These are phyloP conservation scores for Tenthredo scrophulariae DNA, from an alignment of 2,888 invertebrate genomes.

Conservation along the genomic window DNA sequence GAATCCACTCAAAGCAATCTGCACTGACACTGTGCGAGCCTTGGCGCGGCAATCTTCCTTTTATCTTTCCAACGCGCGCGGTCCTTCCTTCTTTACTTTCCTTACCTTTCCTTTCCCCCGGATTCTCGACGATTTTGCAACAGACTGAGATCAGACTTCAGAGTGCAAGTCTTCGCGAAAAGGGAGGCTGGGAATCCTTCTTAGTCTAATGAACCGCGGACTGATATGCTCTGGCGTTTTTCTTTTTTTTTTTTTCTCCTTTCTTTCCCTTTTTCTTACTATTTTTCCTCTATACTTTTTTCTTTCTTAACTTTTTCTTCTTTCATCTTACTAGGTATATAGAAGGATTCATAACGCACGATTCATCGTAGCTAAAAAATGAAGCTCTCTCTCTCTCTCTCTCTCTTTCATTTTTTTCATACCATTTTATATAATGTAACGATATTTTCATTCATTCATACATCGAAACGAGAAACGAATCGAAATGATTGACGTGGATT, in stretches of 20 bases:
- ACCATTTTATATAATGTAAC: neutral
- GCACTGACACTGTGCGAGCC: conserved; percentile 40
- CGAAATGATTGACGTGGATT: neutral
- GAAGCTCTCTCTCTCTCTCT: too few relatives aligned
- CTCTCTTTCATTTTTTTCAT: neutral
- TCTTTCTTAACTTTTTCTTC: neutral
- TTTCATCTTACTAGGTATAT: neutral
- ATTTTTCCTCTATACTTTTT: neutral
- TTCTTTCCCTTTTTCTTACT: conserved; percentile 40
- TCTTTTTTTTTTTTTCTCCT: conserved; percentile 51
- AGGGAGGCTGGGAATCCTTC: conserved; percentile 47
- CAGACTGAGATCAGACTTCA: conserved; percentile 10
- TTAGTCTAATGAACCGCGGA: conserved; percentile 45
- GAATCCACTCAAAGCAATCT: conserved; percentile 51
- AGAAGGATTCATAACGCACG: neutral
- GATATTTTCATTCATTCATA: neutral
- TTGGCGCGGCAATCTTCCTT: conserved; percentile 41
- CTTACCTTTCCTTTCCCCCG: neutral
- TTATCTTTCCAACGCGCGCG: conserved; percentile 26
- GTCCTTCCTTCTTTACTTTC: conserved; percentile 4
- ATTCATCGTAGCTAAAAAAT: neutral
- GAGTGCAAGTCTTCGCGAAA: conserved; percentile 28
- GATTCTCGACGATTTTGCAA: conserved; percentile 35
- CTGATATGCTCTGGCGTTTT: conserved; percentile 27
- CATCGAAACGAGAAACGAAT: neutral